Evolutionary conservation across 2,113 vertebrate genomes (phyloP), one percentile per base, ranked within the genome.

Genomic region (Boleophthalmus pectinirostris): DNA sequence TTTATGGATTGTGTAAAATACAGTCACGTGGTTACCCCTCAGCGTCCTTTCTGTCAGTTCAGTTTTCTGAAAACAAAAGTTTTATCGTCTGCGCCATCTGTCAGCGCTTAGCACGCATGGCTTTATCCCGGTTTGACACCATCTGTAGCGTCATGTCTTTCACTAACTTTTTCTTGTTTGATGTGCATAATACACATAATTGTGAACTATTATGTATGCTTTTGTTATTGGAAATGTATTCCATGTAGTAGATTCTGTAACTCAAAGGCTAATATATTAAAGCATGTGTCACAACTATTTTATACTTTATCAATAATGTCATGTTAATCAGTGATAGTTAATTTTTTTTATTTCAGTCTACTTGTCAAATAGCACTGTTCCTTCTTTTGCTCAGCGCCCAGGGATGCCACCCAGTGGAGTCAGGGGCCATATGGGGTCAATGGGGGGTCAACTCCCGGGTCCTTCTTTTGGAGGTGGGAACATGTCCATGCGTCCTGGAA

Each of bases 401-500:
- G 96, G 94, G 73, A 95, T 99, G 94, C 92, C 95, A 0, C 94
- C 95, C 0, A 93, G 81, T 66, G 89, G 94, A 82, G 85, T 82
- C 0, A 87, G 93, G 47, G 94, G 96, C 93, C 95, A 94, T 77
- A 94, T 98, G 92, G 91, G 93, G 0, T 91, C 89, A 2, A 92
- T 93, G 87, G 92, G 95, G 87, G 95, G 96, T 38, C 94, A 95
- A 5, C 90, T 96, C 0, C 92, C 96, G 0, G 95, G 95, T 0
- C 94, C 96, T 1, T 96, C 95, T 0, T 99, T 95, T 0, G 93
- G 95, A 67, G 85, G 95, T 70, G 85, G 96, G 58, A 91, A 90
- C 3, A 91, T 97, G 88, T 84, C 95, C 0, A 90, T 97, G 92
- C 90, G 97, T 51, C 92, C 95, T 0, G 95, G 94, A 61, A 96